A percentile compares a stretch with the other conserved stretches of the same genome.
Evolutionary conservation across 2,888 invertebrate genomes (phyloP).

Genomic region (Lochmaea crataegi): DNA sequence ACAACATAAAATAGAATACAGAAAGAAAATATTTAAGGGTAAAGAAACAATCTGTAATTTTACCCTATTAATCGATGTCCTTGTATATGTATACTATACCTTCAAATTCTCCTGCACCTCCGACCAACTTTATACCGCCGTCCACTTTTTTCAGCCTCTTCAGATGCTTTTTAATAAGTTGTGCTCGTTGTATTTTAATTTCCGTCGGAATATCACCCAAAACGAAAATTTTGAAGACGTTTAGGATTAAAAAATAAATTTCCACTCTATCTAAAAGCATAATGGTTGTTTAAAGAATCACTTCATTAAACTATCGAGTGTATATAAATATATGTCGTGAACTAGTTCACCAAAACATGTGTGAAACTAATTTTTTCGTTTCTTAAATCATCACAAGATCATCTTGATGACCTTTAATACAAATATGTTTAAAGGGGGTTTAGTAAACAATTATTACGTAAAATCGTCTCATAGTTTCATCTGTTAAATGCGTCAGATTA

Average conservation of each 20-base stretch:
- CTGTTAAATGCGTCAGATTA: conserved; percentile 14
- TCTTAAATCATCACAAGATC: conserved; percentile 46
- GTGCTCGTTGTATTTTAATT: conserved; percentile 65
- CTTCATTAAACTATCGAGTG: conserved; percentile 4
- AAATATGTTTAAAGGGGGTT: conserved; percentile 27
- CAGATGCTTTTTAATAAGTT: conserved; percentile 75
- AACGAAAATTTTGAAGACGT: conserved; percentile 17
- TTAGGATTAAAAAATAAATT: conserved; percentile 18
- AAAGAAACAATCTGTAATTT: conserved; percentile 5
- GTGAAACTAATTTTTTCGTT: conserved; percentile 43
- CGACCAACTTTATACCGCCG: conserved; percentile 78
- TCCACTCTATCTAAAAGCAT: not conserved
- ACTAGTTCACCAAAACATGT: conserved; percentile 43
- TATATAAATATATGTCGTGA: conserved; percentile 26
- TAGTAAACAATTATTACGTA: conserved; percentile 35
- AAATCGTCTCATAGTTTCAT: conserved; percentile 8
- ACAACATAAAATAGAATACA: no score
- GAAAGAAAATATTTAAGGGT: no score
- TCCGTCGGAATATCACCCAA: conserved; percentile 42
- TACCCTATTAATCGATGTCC: conserved; percentile 2
- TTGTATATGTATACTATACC: conserved; percentile 67
- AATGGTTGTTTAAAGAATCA: not conserved
- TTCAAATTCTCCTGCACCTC: conserved; percentile 77
- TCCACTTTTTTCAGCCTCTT: conserved; percentile 79
- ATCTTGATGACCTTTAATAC: conserved; percentile 50